Conservation (phyloP, 2,888 invertebrate species). For the Eretmocerus hayati region DNA sequence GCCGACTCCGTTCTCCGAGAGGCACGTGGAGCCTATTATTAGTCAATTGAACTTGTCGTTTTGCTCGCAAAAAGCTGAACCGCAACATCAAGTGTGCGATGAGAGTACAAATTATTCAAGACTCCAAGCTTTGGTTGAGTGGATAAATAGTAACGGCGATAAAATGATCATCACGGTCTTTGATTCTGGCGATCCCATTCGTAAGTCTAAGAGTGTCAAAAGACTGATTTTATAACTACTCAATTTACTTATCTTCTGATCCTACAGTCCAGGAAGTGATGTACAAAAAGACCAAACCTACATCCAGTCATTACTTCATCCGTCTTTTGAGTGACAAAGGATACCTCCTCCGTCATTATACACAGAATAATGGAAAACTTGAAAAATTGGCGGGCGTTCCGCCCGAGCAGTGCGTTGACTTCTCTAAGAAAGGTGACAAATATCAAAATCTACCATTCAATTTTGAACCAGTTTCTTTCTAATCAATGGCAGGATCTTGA, state of each 20-base stretch:
- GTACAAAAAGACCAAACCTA: conserved; percentile 1
- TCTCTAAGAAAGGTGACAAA: not conserved
- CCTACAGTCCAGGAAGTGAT: not conserved
- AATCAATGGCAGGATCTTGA: no score
- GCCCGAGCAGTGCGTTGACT: conserved; percentile 4
- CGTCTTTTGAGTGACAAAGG: conserved; percentile 8
- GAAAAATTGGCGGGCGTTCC: not conserved
- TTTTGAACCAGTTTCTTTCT: no score
- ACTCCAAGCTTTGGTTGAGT: conserved; percentile 9
- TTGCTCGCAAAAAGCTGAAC: no score
- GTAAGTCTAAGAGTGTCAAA: conserved; percentile 9
- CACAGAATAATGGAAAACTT: conserved; percentile 5
- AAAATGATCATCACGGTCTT: conserved; percentile 6
- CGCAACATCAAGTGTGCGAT: no score
- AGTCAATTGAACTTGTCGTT: no score
- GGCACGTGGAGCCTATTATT: no score
- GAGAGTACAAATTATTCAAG: no score
- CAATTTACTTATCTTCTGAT: not conserved
- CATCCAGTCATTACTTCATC: conserved; percentile 11
- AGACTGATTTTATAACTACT: no score
- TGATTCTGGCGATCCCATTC: conserved; percentile 5
- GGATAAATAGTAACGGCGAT: conserved; percentile 1
- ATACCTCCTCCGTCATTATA: conserved; percentile 8
- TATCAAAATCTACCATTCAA: no score
- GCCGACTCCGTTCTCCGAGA: no score